These are phyloP conservation scores for Pelodiscus sinensis DNA, from an alignment of 2,113 vertebrate genomes.

Conservation along the genomic window DNA sequence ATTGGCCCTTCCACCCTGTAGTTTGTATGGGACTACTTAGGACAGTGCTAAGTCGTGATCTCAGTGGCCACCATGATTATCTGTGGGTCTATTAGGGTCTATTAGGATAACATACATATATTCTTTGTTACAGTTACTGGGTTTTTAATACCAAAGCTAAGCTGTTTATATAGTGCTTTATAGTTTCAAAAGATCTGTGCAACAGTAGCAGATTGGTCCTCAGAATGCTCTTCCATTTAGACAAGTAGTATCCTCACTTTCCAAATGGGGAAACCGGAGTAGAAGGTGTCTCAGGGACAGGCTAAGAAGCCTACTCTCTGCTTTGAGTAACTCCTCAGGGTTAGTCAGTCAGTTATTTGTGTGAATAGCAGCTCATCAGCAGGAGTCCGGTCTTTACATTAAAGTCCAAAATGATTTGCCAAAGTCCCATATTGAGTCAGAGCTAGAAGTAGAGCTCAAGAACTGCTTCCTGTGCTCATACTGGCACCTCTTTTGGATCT, in stretches of 20 bases:
- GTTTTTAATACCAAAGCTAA: not conserved
- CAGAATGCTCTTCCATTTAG: not conserved
- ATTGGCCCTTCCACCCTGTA: not conserved
- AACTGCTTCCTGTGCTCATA: not conserved
- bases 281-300: not conserved
- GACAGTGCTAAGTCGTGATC: not conserved
- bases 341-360: not conserved
- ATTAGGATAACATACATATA: not conserved
- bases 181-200: not conserved
- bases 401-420: not conserved
- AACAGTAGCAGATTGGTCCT: not conserved
- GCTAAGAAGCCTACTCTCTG: not conserved
- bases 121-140: not conserved
- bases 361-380: fast-evolving
- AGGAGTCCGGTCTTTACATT: not conserved
- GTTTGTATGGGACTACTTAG: not conserved
- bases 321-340: not conserved
- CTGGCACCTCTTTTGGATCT: not conserved
- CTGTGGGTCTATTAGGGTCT: not conserved
- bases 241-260: not conserved
- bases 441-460: not conserved
- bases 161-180: not conserved
- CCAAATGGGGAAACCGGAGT: not conserved
- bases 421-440: not conserved
- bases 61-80: not conserved